Evolutionary conservation across 1,140 invertebrate species (phyloP), one percentile per base, ranked within the genome.

Genomic region (Penaeus vannamei): DNA sequence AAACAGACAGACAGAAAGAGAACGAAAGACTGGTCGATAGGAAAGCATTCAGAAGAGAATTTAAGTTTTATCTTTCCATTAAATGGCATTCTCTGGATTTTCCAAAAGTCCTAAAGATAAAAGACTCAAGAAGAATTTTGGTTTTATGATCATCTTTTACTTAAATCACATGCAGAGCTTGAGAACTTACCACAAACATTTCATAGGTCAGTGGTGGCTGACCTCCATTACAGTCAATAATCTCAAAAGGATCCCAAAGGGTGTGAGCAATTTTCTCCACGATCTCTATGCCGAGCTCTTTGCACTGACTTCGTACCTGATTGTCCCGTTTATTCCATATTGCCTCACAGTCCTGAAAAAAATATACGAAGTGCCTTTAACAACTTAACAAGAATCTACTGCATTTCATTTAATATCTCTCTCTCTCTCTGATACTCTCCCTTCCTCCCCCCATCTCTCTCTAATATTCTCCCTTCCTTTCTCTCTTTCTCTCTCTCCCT

Each of bases 121-220:
- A 42, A 42, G 8, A 7, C 36, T 42, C 36, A 42, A 42, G 26
- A 66, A 3, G 64, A 66, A 66, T 23, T 26, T 12, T 23, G 26
- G 26, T 12, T 8, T 26, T 23, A 66, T 66, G 22, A 66, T 26
- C 64, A 66, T 5, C 26, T 3, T 66, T 23, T 12, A 66, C 14
- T 66, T 17, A 17, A 64, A 64, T 19, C 62, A 64, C 62, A 20
- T 69, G 20, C 12, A 66, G 60, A 36, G 17, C 19, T 59, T 2
- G 0, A 46, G 12, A 29, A 14, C 89, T 64, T 84, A 90, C 89
- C 84, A 86, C 19, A 72, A 96, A 96, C 86, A 96, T 95, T 91
- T 96, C 95, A 92, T 96, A 96, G 20, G 95, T 96, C 66, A 96
- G 92, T 0, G 96, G 96, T 12, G 95, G 94, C 91, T 92, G 94